Conservation (phyloP, 92 coral and sea anemone genomes). For the Zoanthus sociatus region DNA sequence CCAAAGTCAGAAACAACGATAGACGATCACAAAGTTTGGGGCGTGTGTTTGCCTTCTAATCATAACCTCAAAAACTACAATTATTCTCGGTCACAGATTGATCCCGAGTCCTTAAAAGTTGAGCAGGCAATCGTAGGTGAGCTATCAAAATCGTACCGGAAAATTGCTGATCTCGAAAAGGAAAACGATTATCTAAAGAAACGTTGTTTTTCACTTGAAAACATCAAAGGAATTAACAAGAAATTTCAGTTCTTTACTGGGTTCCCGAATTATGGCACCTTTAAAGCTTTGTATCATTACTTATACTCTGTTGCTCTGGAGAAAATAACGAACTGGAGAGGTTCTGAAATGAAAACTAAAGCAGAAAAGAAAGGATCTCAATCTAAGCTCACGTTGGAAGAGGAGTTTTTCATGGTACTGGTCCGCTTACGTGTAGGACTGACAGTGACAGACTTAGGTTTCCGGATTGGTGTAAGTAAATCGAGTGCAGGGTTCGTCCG, state of each 20-base stretch:
- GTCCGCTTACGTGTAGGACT: slow-evolving; percentile 51
- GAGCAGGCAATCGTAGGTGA: slow-evolving; percentile 41
- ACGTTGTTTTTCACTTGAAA: slow-evolving; percentile 42
- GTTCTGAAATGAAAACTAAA: no score
- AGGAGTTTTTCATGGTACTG: slow-evolving; percentile 61
- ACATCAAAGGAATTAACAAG: slow-evolving; percentile 33
- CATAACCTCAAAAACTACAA: slow-evolving; percentile 42
- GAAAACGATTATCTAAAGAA: slow-evolving; percentile 47
- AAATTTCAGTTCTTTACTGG: slow-evolving; percentile 58
- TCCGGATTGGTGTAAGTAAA: slow-evolving; percentile 22
- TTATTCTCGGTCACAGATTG: slow-evolving; percentile 47
- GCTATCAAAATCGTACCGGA: slow-evolving; percentile 37
- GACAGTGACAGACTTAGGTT: slow-evolving; percentile 56
- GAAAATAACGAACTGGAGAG: neutral
- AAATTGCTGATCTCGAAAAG: slow-evolving; percentile 49
- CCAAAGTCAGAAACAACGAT: neutral
- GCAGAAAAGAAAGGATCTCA: slow-evolving; percentile 4
- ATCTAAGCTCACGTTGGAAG: slow-evolving; percentile 50
- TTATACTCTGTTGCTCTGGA: no score
- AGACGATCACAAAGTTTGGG: slow-evolving; percentile 60
- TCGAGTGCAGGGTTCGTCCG: no score
- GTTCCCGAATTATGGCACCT: slow-evolving; percentile 51
- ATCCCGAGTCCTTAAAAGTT: slow-evolving; percentile 45
- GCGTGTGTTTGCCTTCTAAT: slow-evolving; percentile 42
- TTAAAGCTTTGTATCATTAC: no score